Percentiles rank a stretch among this genome's conserved stretches.
These are phyloP conservation scores for Nemotelus nigrinus DNA, from an alignment of 2,888 invertebrate genomes.

Conservation along the genomic window DNA sequence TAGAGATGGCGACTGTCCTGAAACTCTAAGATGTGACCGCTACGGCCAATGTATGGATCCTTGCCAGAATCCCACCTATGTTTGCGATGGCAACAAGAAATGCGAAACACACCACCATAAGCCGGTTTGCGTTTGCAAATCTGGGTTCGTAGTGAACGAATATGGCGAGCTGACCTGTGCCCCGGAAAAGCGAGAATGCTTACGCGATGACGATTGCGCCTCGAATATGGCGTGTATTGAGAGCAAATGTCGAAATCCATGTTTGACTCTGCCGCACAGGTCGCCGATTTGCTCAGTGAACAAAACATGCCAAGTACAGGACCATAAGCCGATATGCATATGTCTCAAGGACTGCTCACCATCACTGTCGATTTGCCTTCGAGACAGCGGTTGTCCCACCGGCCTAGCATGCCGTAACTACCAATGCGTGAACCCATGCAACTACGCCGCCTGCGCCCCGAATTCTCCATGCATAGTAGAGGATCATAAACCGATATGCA, in stretches of 20 bases:
- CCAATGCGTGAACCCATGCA: conserved; percentile 91
- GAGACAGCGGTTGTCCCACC: conserved; percentile 88
- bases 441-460: conserved; percentile 83
- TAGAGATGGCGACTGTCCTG: conserved; percentile 77
- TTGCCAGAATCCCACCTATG: conserved; percentile 74
- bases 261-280: conserved; percentile 70
- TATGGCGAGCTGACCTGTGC: conserved; percentile 88
- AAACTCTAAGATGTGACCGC: conserved; percentile 77
- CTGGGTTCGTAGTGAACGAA: conserved; percentile 88
- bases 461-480: conserved; percentile 91
- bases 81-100: conserved; percentile 83
- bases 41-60: conserved; percentile 84
- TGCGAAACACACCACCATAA: conserved; percentile 88
- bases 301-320: conserved; percentile 87
- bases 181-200: conserved; percentile 82
- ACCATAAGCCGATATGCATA: conserved; percentile 87
- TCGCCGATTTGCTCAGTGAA: conserved; percentile 79
- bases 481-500: conserved; percentile 94
- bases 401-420: conserved; percentile 88
- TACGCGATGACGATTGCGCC: conserved; percentile 83
- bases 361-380: conserved; percentile 85
- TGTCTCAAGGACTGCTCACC: conserved; percentile 89
- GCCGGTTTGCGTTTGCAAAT: conserved; percentile 88
- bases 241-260: conserved; percentile 87
- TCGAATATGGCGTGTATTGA: conserved; percentile 86